Percentiles rank a stretch among this genome's conserved stretches.
These are phyloP conservation scores for Microcebus ravelobensis DNA, from an alignment of 2,113 vertebrate species.

Conservation along the genomic window DNA sequence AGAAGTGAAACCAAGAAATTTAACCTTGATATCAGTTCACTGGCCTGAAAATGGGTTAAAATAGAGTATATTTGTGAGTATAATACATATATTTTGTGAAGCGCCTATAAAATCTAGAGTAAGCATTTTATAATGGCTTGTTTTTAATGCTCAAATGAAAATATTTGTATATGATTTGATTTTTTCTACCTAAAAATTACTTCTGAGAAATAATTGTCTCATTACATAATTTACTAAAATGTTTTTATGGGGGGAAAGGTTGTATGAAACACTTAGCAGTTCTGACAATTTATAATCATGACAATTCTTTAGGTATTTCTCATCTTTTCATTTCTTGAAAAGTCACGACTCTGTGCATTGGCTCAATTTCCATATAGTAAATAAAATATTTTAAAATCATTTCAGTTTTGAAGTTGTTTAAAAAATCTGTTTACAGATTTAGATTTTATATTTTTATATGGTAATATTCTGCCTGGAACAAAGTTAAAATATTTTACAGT, in stretches of 20 bases:
- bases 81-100: not conserved
- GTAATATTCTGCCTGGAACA: constrained; percentile 3
- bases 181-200: not conserved
- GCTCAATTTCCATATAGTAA: not conserved
- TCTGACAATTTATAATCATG: not conserved
- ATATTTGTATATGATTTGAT: not conserved
- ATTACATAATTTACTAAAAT: not conserved
- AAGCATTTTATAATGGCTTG: not conserved
- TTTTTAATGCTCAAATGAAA: not conserved
- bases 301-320: not conserved
- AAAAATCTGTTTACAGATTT: not conserved
- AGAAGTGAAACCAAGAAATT: not conserved
- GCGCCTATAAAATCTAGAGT: not conserved
- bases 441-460: not conserved
- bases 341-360: not conserved
- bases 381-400: not conserved
- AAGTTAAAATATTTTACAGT: not conserved
- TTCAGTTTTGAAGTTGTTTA: constrained; percentile 21
- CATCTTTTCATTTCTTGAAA: not conserved
- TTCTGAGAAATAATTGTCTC: not conserved
- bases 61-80: not conserved
- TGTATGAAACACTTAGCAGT: not conserved
- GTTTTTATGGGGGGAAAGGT: not conserved
- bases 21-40: not conserved
- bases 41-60: not conserved